A percentile compares a stretch with the other conserved stretches of the same genome.
Evolutionary conservation across 2,797 vertebrate genomes (phyloP).

Genomic region (Glossophaga mutica): DNA sequence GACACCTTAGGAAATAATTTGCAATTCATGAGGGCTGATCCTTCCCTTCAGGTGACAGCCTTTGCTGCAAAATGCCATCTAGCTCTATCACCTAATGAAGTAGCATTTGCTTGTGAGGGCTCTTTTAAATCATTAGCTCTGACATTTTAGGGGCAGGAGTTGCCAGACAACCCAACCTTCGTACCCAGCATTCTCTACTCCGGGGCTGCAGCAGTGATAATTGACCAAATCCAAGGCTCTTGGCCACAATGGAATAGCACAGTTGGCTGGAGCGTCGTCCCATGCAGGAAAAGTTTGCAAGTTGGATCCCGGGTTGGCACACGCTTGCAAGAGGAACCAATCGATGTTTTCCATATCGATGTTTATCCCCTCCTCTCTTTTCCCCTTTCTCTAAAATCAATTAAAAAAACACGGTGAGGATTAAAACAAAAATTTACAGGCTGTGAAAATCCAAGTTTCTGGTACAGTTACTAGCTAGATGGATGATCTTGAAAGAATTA

Average conservation of each 20-base stretch:
- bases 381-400: neutral
- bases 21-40: neutral
- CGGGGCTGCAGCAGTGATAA: neutral
- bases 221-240: neutral
- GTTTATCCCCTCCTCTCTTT: neutral
- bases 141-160: too few species aligned
- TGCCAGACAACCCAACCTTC: neutral
- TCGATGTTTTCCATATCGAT: neutral
- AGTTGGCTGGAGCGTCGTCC: too few species aligned
- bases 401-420: neutral
- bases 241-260: too few species aligned
- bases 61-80: neutral
- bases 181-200: neutral
- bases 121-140: neutral
- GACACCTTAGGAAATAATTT: neutral
- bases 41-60: neutral
- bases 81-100: neutral
- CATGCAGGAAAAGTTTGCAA: neutral
- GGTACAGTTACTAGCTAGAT: neutral
- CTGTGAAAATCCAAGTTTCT: neutral
- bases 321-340: neutral
- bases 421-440: neutral
- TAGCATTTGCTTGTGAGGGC: neutral
- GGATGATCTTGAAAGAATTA: neutral
- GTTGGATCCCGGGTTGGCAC: neutral